Evolutionary conservation across 2,888 invertebrate genomes (phyloP).

Genomic region (Esperia sulphurella): DNA sequence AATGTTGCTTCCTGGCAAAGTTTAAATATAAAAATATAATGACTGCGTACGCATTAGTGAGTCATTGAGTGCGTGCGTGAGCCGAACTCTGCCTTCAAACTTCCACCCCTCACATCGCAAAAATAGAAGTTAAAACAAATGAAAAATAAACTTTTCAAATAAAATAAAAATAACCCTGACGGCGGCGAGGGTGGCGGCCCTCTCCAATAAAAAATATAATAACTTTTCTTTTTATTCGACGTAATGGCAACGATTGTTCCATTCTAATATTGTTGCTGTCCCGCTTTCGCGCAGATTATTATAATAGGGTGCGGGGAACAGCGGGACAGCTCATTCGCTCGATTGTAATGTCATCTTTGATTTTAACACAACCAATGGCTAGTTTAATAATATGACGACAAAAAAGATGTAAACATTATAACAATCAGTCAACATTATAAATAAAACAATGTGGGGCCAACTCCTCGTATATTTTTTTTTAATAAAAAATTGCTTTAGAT

Average conservation of each 20-base stretch:
- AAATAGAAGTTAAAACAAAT: conserved; percentile 77
- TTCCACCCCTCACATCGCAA: conserved; percentile 68
- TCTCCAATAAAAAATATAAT: conserved; percentile 78
- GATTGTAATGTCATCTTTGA: conserved; percentile 24
- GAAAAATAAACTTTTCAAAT: conserved; percentile 78
- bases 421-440: too few relatives aligned
- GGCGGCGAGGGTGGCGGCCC: conserved; percentile 74
- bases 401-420: too few relatives aligned
- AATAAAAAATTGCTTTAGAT: too few relatives aligned
- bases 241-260: conserved; percentile 75
- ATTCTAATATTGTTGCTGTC: conserved; percentile 68
- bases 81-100: conserved; percentile 38
- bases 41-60: conserved; percentile 76
- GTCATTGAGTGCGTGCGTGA: conserved; percentile 73
- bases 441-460: too few relatives aligned
- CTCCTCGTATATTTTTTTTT: too few relatives aligned
- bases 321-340: conserved; percentile 19
- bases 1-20: conserved; percentile 72
- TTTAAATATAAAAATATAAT: conserved; percentile 78
- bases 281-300: conserved; percentile 63
- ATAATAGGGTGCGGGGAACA: conserved; percentile 55
- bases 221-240: conserved; percentile 79
- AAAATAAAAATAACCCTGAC: conserved; percentile 79
- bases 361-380: conserved; percentile 1
- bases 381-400: too few relatives aligned